Evolutionary conservation across 2,797 vertebrate genomes (phyloP).

Genomic region (Onychomys torridus): DNA sequence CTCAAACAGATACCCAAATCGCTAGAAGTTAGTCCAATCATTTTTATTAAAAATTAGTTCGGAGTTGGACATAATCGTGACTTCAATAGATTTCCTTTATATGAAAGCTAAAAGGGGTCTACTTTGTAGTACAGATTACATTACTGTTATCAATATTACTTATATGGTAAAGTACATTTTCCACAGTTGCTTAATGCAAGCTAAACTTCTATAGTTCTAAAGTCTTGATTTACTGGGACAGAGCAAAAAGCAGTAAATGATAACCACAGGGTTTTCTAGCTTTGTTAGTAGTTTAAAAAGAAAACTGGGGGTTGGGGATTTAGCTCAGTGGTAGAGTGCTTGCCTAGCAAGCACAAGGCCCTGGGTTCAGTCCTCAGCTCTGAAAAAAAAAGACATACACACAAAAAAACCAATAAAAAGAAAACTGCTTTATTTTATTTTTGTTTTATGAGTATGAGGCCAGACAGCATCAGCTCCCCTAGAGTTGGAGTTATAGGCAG

Average conservation of each 20-base stretch:
- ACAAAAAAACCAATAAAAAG: no score
- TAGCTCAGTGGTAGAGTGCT: no score
- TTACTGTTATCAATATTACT: neutral
- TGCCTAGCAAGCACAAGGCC: no score
- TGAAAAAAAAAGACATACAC: no score
- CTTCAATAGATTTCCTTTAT: conserved; percentile 21
- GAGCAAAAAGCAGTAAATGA: neutral
- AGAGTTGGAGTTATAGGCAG: neutral
- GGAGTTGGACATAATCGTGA: neutral
- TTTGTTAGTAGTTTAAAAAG: conserved; percentile 14
- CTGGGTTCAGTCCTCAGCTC: no score
- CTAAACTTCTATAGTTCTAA: neutral
- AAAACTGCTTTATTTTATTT: neutral
- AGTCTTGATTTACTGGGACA: conserved; percentile 42
- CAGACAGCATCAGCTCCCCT: neutral
- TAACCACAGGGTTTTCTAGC: neutral
- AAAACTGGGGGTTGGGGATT: no score
- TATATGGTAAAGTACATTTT: conserved; percentile 43
- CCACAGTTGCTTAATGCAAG: neutral
- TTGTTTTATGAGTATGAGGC: neutral
- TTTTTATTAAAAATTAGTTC: conserved; percentile 5
- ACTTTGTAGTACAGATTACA: conserved; percentile 39
- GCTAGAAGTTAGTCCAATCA: neutral
- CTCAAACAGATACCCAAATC: neutral
- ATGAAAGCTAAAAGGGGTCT: conserved; percentile 29